Evolutionary conservation across 2,888 invertebrate genomes (phyloP), one percentile per base, ranked within the genome.

Genomic region (Mechanitis messenoides): DNA sequence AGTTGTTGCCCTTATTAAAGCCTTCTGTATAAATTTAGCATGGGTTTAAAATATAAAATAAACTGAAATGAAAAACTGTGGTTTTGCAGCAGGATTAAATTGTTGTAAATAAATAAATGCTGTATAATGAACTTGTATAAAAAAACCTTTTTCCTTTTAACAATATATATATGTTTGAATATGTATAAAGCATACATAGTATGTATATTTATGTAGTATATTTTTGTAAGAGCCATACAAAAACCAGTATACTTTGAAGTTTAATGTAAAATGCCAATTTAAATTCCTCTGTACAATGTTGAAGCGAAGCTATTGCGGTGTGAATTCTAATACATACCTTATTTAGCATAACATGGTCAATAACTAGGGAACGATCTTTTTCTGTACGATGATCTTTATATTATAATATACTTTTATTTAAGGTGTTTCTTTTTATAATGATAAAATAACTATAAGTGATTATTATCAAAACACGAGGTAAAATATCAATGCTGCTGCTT

Each of bases 191-290:
- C 20, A 20, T 20, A 20, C 20, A 20, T 20, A 20, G 20, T 20
- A 20, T 20, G 20, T 6, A 38, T 6, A 38, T 38, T 5, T 38
- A 38, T 38, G 38, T n/a, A 38, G 38, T 38, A 6, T 38, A 50
- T 50, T 50, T 28, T 50, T 50, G 50, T 50, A 31, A 50, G 50
- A 31, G 31, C 31, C 50, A 31, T 31, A 11, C 50, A 50, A 50
- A 50, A 28, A 31, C 50, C 50, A 47, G 47, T n/a, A 47, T 55
- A 59, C 57, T 59, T 65, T 59, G 61, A 57, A 59, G 53, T 57
- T 63, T 63, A 63, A 65, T 63, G 65, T 57, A 59, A 63, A 61
- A 58, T 57, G 55, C 58, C 58, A 61, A 58, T 63, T 65, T 57
- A 61, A 61, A 63, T 63, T 61, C 61, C 61, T 28, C 33, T 59